A percentile compares a stretch with the other conserved stretches of the same genome.
phyloP scores from a whole-genome alignment of 2,113 vertebrate genomes.

The Dissostichus mawsoni region DNA sequence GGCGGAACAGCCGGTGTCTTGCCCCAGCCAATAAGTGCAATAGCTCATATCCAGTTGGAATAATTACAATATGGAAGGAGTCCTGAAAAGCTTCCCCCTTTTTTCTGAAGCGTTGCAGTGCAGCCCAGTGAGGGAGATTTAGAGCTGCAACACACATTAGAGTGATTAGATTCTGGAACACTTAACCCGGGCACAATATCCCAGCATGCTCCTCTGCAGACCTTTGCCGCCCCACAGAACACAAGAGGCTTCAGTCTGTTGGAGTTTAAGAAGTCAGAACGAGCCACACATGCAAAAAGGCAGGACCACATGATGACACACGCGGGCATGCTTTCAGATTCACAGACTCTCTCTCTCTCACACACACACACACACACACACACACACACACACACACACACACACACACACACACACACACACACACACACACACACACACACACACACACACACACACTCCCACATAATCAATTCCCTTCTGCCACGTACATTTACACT shows the following conservation, averaged over 20 bases:
- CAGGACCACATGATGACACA: slow-evolving; percentile 14
- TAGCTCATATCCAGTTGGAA: slow-evolving; percentile 84
- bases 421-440: too few species aligned
- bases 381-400: background rate
- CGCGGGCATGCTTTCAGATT: background rate
- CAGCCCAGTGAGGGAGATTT: slow-evolving; percentile 77
- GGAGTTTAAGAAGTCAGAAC: slow-evolving; percentile 39
- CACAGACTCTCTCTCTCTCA: too few species aligned
- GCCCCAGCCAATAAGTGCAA: slow-evolving; percentile 81
- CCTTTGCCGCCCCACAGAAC: slow-evolving; percentile 29
- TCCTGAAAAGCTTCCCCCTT: slow-evolving; percentile 58
- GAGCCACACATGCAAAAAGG: slow-evolving; percentile 3
- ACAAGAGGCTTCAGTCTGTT: slow-evolving; percentile 36
- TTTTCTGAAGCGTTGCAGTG: slow-evolving; percentile 67
- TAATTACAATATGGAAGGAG: slow-evolving; percentile 78
- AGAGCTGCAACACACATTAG: slow-evolving; percentile 79
- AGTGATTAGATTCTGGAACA: slow-evolving; percentile 80
- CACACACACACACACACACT: background rate
- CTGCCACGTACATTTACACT: slow-evolving; percentile 20
- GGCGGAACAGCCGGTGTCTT: slow-evolving; percentile 64
- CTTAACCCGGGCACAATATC: slow-evolving; percentile 72
- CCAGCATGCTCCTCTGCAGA: slow-evolving; percentile 66
- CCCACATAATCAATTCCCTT: slow-evolving; percentile 2
- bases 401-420: background rate
- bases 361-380: too few species aligned